Evolutionary conservation across 64 coral and sea anemone genomes (phyloP).

Genomic region (Orbicella faveolata): DNA sequence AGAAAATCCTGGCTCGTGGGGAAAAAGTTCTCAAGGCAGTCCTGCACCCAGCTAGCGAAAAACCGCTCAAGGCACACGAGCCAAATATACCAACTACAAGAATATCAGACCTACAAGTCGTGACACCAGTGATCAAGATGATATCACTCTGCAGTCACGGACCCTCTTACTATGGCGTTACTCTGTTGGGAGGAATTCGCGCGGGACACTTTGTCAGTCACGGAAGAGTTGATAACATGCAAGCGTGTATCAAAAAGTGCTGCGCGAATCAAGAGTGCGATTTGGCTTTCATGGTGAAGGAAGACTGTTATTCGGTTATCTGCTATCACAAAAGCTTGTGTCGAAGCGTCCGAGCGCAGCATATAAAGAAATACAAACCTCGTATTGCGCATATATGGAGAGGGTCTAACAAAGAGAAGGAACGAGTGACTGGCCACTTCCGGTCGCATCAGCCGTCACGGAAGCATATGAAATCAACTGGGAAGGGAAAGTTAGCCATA

Average conservation of each 20-base stretch:
- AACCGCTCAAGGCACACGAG: neutral
- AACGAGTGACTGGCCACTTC: neutral
- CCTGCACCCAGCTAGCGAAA: neutral
- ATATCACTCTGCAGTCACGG: conserved; percentile 85
- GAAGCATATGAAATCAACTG: neutral
- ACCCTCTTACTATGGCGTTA: conserved; percentile 65
- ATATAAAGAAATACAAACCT: conserved; percentile 36
- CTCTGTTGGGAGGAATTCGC: conserved; percentile 72
- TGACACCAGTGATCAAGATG: conserved; percentile 79
- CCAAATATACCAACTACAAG: neutral
- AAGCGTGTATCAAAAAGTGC: conserved; percentile 79
- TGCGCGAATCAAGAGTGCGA: conserved; percentile 73
- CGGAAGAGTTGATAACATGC: conserved; percentile 74
- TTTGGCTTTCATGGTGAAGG: conserved; percentile 76
- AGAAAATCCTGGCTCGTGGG: conserved; percentile 63
- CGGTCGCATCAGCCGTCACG: neutral
- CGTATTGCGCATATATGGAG: conserved; percentile 57
- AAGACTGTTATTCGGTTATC: conserved; percentile 76
- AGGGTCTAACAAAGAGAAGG: neutral
- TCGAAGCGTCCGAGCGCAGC: conserved; percentile 46
- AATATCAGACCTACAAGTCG: neutral
- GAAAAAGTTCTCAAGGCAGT: conserved; percentile 47
- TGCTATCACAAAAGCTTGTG: conserved; percentile 65
- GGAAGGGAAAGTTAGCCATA: neutral
- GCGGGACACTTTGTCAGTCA: conserved; percentile 77